Evolutionary conservation across 2,888 invertebrate genomes (phyloP).

Genomic region (Chironomus tentans): DNA sequence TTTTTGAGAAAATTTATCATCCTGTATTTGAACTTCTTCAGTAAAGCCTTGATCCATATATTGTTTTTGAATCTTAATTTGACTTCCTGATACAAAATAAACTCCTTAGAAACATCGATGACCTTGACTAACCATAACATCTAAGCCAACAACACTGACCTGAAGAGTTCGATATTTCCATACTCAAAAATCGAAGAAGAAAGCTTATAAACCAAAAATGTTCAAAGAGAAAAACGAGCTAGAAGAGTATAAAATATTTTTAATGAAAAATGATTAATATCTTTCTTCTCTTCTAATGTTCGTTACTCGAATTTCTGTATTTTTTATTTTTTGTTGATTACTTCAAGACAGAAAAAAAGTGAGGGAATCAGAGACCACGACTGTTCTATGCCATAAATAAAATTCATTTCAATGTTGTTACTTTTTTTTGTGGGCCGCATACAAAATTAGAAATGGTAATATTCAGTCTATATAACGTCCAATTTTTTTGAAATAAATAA

Average conservation of each 20-base stretch:
- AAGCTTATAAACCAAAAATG: not conserved
- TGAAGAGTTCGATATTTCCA: not conserved
- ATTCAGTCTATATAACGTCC: too few relatives aligned
- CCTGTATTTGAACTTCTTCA: too few relatives aligned
- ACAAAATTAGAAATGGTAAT: too few relatives aligned
- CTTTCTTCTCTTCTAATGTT: not conserved
- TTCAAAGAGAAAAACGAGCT: not conserved
- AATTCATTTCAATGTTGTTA: not conserved
- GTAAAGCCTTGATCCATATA: too few relatives aligned
- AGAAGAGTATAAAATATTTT: conserved; percentile 4
- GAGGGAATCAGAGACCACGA: not conserved
- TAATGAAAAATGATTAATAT: conserved; percentile 25
- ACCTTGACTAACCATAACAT: too few relatives aligned
- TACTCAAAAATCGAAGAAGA: not conserved
- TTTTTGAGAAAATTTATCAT: too few relatives aligned
- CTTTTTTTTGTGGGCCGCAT: not conserved
- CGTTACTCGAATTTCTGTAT: not conserved
- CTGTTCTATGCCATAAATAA: not conserved
- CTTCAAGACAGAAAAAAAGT: not conserved
- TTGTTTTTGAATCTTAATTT: too few relatives aligned
- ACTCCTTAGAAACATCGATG: too few relatives aligned
- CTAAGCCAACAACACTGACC: too few relatives aligned
- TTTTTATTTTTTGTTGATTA: not conserved
- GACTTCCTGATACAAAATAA: too few relatives aligned
- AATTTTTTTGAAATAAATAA: too few relatives aligned